Percentiles rank a stretch among this genome's conserved stretches.
Conservation (phyloP, 1,140 invertebrate genomes). For the Drosophila tani region DNA sequence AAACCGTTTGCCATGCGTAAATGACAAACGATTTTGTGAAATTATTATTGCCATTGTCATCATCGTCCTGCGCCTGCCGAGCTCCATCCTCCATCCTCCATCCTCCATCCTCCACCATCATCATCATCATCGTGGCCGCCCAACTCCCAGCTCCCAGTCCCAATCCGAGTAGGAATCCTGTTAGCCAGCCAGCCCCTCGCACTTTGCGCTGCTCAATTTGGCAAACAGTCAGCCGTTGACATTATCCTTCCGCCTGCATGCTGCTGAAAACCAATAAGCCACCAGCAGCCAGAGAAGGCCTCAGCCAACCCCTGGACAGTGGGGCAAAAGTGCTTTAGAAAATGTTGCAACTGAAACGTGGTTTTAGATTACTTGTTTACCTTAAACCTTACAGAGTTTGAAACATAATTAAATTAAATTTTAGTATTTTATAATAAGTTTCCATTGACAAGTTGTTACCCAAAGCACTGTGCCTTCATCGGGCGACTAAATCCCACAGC, state of each 20-base stretch:
- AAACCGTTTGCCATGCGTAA: conserved; percentile 83
- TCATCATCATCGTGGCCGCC: conserved; percentile 12
- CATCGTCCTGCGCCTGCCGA: conserved; percentile 30
- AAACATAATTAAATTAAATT: background rate
- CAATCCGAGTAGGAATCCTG: conserved; percentile 37
- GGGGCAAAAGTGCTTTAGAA: background rate
- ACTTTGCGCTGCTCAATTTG: conserved; percentile 82
- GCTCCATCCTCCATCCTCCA: conserved; percentile 7
- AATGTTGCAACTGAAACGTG: background rate
- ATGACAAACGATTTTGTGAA: conserved; percentile 83
- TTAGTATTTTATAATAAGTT: background rate
- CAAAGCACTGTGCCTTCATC: conserved; percentile 22
- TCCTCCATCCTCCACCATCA: conserved; percentile 13
- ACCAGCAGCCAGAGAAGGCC: conserved; percentile 61
- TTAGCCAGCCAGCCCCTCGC: conserved; percentile 56
- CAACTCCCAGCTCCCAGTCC: conserved; percentile 35
- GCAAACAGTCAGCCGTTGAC: conserved; percentile 82
- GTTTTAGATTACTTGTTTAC: too few species aligned
- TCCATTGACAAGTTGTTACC: background rate
- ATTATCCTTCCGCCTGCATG: conserved; percentile 75
- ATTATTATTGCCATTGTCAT: conserved; percentile 83
- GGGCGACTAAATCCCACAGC: conserved; percentile 71
- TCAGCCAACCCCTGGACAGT: conserved; percentile 37
- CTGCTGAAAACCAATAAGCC: conserved; percentile 79
- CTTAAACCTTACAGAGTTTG: background rate